These are phyloP conservation scores for Sclerodermus sp. DNA, from an alignment of 2,888 invertebrate genomes.

Conservation along the genomic window DNA sequence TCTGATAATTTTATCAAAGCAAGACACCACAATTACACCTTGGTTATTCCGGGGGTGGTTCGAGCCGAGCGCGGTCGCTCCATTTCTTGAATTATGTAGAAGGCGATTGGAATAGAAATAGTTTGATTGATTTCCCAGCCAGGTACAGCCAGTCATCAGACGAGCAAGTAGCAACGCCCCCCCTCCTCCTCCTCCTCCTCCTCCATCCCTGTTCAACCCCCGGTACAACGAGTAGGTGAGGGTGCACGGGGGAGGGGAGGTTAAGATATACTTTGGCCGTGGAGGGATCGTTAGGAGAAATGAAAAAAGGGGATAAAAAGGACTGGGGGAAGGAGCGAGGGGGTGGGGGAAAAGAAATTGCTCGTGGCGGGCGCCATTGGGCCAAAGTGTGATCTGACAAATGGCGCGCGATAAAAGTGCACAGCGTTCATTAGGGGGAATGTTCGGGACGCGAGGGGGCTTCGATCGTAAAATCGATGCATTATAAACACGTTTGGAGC, in stretches of 20 bases:
- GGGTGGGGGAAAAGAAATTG: neutral
- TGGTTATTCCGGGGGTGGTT: no score
- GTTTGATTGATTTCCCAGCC: no score
- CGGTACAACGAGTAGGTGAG: no score
- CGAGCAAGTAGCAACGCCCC: no score
- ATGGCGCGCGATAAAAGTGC: constrained; percentile 30
- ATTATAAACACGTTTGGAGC: constrained; percentile 19
- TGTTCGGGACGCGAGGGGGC: constrained; percentile 10
- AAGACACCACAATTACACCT: no score
- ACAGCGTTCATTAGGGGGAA: constrained; percentile 28
- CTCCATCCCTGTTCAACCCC: no score
- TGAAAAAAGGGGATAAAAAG: constrained; percentile 16
- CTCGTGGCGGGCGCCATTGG: constrained; percentile 3
- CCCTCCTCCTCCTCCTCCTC: no score
- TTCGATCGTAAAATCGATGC: constrained; percentile 22
- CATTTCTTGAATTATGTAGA: no score
- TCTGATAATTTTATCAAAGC: no score
- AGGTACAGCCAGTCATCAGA: no score
- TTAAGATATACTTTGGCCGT: neutral
- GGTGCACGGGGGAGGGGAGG: neutral
- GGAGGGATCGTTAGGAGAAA: constrained; percentile 28
- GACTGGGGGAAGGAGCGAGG: neutral
- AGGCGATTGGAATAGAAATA: no score
- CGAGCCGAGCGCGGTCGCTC: no score
- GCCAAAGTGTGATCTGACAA: constrained; percentile 27